Evolutionary conservation across 2,113 vertebrate species (phyloP).

Genomic region (Amphiprion ocellaris): DNA sequence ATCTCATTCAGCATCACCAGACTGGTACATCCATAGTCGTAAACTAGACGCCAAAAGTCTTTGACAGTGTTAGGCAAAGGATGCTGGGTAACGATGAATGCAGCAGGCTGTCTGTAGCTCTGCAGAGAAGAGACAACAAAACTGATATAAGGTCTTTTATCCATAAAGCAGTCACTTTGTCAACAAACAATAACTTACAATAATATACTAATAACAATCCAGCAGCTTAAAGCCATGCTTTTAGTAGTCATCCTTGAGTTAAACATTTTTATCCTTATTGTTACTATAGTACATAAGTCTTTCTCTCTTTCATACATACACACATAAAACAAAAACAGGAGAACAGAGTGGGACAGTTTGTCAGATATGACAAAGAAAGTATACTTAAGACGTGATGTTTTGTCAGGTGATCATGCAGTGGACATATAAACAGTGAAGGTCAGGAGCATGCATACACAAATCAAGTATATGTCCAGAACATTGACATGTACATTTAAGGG

Average conservation of each 20-base stretch:
- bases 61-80: slow-evolving; percentile 98
- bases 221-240: neutral
- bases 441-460: slow-evolving; percentile 58
- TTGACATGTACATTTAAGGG: neutral
- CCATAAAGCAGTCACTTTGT: neutral
- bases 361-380: slow-evolving; percentile 37
- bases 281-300: neutral
- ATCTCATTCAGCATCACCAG: slow-evolving; percentile 99
- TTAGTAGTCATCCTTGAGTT: neutral
- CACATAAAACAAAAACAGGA: slow-evolving; percentile 24
- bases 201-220: neutral
- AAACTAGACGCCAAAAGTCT: slow-evolving; percentile 99
- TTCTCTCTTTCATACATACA: slow-evolving; percentile 6
- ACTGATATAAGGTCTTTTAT: neutral
- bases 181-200: neutral
- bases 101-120: slow-evolving; percentile 98
- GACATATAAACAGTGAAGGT: slow-evolving; percentile 30
- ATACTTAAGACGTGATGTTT: slow-evolving; percentile 31
- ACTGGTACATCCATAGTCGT: slow-evolving; percentile 98
- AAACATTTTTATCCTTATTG: neutral
- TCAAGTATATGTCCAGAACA: neutral
- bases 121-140: slow-evolving; percentile 67
- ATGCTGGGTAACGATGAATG: slow-evolving; percentile 98
- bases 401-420: slow-evolving; percentile 77
- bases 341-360: slow-evolving; percentile 21